Evolutionary conservation across 2,113 vertebrate genomes (phyloP).

Genomic region (Motacilla alba): DNA sequence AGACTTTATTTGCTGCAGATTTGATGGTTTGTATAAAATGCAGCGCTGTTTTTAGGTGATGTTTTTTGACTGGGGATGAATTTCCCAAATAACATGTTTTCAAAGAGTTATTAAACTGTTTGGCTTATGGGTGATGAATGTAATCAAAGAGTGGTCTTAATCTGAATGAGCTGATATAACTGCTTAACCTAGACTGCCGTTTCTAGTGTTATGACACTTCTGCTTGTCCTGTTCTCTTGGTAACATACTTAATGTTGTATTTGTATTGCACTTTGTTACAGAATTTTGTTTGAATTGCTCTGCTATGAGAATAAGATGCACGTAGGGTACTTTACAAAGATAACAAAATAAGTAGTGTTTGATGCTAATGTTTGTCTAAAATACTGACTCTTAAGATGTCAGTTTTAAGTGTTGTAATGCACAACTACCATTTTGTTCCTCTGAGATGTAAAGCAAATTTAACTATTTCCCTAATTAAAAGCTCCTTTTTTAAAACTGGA

Average conservation of each 20-base stretch:
- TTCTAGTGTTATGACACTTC: not conserved
- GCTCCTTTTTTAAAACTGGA: not conserved
- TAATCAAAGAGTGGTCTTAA: not conserved
- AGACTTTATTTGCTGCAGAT: not conserved
- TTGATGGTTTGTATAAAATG: not conserved
- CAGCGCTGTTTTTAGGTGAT: not conserved
- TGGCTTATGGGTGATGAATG: not conserved
- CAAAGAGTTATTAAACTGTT: not conserved
- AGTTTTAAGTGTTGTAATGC: not conserved
- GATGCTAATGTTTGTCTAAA: not conserved
- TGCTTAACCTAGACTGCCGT: not conserved
- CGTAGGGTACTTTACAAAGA: not conserved
- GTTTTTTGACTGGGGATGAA: not conserved
- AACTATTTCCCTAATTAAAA: not conserved
- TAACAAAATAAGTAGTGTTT: not conserved
- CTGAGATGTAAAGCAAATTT: not conserved
- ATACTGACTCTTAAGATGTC: not conserved
- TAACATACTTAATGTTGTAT: not conserved
- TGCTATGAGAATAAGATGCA: not conserved
- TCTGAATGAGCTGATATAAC: not conserved
- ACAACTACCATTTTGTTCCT: not conserved
- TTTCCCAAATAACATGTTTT: not conserved
- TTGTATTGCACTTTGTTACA: not conserved
- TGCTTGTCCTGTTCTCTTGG: not conserved
- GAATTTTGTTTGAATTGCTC: not conserved